Evolutionary conservation across 1,140 invertebrate genomes (phyloP), one percentile per base, ranked within the genome.

Genomic region (Bombus sibiricus): DNA sequence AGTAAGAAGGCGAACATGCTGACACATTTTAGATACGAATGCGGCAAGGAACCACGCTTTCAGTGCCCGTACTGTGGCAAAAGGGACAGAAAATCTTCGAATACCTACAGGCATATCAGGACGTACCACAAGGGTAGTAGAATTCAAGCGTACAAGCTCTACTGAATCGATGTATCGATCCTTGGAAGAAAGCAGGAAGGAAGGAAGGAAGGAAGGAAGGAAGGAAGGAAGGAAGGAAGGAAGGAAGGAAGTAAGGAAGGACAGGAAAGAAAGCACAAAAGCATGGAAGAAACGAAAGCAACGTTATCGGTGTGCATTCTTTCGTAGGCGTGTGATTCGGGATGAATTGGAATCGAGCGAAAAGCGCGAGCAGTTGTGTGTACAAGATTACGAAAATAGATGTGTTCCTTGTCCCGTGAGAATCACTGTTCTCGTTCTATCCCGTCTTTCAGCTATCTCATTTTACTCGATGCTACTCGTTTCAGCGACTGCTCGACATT

Each of bases 31-130:
- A 91, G 93, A n/a, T 79, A 93, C 75, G 91, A 93, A 71, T 93
- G 92, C 76, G 95, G 96, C 28, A 96, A 96, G 73, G 95, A 95
- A 22, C 95, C 95, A 1, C 90, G 93, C 32, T 96, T 94, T 83
- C 90, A 93, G 39, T 96, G 95, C 80, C 93, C 92, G 0, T 93
- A 93, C 69, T 96, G 95, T 83, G 91, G 86, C 28, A 93, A 92
- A 74, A 91, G 86, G 34, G 89, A 91, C 71, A 91, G 90, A 39
- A 92, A 94, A 57, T 91, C 89, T 3, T 93, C 87, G 77, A 92
- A 91, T 57, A 92, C 89, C 74, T 95, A 90, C 86, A 94, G 92
- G 85, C 94, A 82, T 89, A 95, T 92, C 88, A 93, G 95, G 90
- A 90, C 93, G 85, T 89, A 93, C 93, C 82, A 96, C 81, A 81